Conservation (phyloP, 2,113 vertebrate genomes). For the Boulengeromyrus knoepffleri region DNA sequence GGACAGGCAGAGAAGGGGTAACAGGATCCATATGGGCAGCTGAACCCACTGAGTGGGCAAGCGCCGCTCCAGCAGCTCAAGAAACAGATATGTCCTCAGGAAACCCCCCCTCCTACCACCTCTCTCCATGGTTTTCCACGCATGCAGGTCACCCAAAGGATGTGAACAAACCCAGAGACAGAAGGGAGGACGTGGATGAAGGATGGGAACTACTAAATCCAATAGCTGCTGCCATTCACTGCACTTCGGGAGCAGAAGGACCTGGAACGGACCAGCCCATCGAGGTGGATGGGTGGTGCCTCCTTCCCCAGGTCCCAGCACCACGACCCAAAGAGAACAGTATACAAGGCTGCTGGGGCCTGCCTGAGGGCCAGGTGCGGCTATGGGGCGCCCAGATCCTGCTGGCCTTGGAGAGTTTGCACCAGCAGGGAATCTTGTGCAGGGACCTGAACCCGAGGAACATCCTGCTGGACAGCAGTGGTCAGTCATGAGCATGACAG, state of each 20-base stretch:
- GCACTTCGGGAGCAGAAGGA: constrained; percentile 22
- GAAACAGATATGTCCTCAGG: constrained; percentile 35
- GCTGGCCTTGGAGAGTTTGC: constrained; percentile 83
- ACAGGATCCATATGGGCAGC: constrained; percentile 45
- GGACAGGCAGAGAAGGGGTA: constrained; percentile 40
- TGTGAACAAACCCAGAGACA: constrained; percentile 16
- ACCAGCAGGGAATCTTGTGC: constrained; percentile 90
- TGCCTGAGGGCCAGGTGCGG: constrained; percentile 72
- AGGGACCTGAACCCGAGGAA: constrained; percentile 93
- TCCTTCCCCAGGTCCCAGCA: constrained; percentile 37
- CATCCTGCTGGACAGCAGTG: constrained; percentile 76
- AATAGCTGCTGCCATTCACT: constrained; percentile 13
- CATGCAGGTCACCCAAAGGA: constrained; percentile 20
- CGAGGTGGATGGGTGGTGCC: constrained; percentile 60
- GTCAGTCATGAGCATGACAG: constrained; percentile 49
- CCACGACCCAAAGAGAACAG: constrained; percentile 21
- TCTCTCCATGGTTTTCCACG: constrained; percentile 22
- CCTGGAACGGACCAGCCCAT: constrained; percentile 49
- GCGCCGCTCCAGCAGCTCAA: constrained; percentile 21
- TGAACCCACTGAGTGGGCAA: constrained; percentile 1
- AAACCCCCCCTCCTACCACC: constrained; percentile 30
- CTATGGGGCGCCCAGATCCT: constrained; percentile 87
- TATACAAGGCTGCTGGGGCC: constrained; percentile 48
- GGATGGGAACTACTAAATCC: constrained; percentile 40
- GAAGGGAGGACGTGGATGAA: constrained; percentile 34